Evolutionary conservation across 2,888 invertebrate species (phyloP).

Genomic region (Uloborus plumipes): DNA sequence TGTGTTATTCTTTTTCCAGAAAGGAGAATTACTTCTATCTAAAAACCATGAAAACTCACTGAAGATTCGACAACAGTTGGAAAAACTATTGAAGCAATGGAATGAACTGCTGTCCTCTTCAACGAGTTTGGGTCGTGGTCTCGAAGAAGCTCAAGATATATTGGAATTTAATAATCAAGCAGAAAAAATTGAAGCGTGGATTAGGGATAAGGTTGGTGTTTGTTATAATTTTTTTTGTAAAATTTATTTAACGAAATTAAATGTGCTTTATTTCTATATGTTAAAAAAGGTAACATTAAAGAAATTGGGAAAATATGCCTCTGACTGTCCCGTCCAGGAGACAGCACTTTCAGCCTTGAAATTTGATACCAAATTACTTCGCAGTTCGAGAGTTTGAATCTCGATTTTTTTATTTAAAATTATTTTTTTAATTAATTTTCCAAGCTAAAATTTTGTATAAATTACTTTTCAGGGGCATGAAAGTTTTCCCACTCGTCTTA

Average conservation of each 20-base stretch:
- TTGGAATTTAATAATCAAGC: constrained; percentile 96
- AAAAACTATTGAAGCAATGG: constrained; percentile 83
- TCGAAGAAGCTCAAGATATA: constrained; percentile 98
- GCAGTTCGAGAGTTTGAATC: no score
- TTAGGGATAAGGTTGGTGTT: constrained; percentile 89
- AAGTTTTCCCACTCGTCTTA: no score
- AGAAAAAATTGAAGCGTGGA: constrained; percentile 97
- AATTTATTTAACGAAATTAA: neutral
- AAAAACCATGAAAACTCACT: constrained; percentile 81
- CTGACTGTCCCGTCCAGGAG: no score
- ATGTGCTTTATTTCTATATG: no score
- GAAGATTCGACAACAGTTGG: constrained; percentile 80
- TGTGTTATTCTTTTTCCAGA: constrained; percentile 66
- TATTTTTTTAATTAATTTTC: no score
- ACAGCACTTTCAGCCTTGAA: no score
- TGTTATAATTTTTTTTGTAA: neutral
- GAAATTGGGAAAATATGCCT: no score
- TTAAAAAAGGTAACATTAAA: no score
- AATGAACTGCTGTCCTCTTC: constrained; percentile 81
- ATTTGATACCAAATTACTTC: no score
- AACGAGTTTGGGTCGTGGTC: constrained; percentile 80
- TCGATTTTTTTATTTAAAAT: no score
- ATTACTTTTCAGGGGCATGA: no score
- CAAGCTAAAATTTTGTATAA: no score
- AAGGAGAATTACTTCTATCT: constrained; percentile 79